Evolutionary conservation across 1,140 invertebrate species (phyloP), one percentile per base, ranked within the genome.

Genomic region (Euwallacea fornicatus): DNA sequence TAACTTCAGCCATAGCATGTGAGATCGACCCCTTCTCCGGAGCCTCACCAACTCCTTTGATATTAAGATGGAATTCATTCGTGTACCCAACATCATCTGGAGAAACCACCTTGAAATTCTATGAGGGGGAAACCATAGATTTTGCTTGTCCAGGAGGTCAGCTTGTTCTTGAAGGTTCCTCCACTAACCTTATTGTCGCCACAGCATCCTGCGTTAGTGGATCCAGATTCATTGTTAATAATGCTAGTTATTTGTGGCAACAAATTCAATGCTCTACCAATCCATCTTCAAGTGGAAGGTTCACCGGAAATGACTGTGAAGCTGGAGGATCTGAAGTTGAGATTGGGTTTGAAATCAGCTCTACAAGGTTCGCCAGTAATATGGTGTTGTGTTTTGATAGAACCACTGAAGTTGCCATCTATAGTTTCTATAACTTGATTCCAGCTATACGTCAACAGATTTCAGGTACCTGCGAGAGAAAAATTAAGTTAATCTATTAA

Each of bases 321-420:
- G 84, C 82, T 0, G 86, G 84, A 66, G 58, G 72, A n/a, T 58
- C 44, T 33, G 66, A 74, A 58, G 74, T 75, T 7, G 78, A 80
- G 72, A 77, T 82, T 53, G 82, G 80, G 44, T 83, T 80, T 63
- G 33, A 65, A 7, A 41, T 78, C 6, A 60, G 75, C n/a, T 56
- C 65, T 13, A 44, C 11, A 6, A 56, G 73, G 13, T 80, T 81
- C 67, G 63, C 77, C 7, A 73, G 60, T 42, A 71, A 69, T 33
- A 78, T 81, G 13, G 8, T 42, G 6, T 41, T 78, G 15, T 82
- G 79, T 70, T 80, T 77, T 54, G 76, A 81, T 75, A 21, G 69
- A 13, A 16, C 9, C 6, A 47, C 13, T 7, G 75, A 78, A 64
- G 47, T 66, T 33, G 53, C 74, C 6, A 66, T 80, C 7, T 81